phyloP scores from a whole-genome alignment of 1,140 invertebrate species.

The Atta cephalotes region DNA sequence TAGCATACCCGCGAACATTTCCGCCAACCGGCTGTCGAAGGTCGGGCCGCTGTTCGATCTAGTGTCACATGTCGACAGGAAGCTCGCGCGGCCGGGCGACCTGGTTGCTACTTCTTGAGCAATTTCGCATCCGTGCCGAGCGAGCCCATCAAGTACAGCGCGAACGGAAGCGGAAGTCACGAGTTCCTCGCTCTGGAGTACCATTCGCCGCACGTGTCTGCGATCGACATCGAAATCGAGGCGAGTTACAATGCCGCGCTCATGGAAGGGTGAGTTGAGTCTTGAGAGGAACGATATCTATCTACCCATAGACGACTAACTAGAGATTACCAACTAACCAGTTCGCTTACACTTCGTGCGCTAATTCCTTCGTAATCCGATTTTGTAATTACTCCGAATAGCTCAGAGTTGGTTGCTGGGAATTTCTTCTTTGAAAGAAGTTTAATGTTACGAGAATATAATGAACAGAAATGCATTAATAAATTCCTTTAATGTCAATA shows the following conservation, averaged over 20 bases:
- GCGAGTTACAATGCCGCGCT: constrained; percentile 84
- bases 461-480: neutral
- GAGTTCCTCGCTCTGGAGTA: constrained; percentile 82
- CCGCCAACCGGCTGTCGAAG: constrained; percentile 61
- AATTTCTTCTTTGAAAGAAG: neutral
- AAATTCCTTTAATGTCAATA: neutral
- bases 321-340: constrained; percentile 21
- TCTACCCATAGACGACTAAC: neutral
- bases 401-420: neutral
- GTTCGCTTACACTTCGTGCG: constrained; percentile 20
- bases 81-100: constrained; percentile 79
- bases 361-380: constrained; percentile 32
- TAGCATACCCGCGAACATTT: constrained; percentile 40
- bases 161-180: constrained; percentile 79
- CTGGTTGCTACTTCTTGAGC: constrained; percentile 86
- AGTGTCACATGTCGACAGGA: constrained; percentile 75
- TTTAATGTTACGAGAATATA: neutral
- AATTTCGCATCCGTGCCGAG: constrained; percentile 83
- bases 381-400: neutral
- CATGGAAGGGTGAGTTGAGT: constrained; percentile 76
- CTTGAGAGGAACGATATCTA: constrained; percentile 57
- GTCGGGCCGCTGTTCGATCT: constrained; percentile 64
- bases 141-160: constrained; percentile 80
- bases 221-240: constrained; percentile 83
- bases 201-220: constrained; percentile 79